Conservation (phyloP, 64 coral and sea anemone genomes). For the Pocillopora verrucosa region DNA sequence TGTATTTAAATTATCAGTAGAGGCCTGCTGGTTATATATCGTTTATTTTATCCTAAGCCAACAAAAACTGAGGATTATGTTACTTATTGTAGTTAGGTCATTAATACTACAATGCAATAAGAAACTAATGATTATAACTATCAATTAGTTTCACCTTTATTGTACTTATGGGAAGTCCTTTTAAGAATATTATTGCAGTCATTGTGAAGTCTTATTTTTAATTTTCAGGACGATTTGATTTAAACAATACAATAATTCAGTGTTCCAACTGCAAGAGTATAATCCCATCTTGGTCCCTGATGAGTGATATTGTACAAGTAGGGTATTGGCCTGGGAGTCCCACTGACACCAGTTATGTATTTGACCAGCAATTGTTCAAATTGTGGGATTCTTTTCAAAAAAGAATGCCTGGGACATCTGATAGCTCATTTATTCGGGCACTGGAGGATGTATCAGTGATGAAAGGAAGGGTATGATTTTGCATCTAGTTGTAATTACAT, state of each 20-base stretch:
- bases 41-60: no score
- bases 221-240: conserved; percentile 63
- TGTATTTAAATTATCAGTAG: no score
- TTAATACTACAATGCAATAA: no score
- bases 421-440: conserved; percentile 52
- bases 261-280: conserved; percentile 30
- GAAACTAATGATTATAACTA: no score
- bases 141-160: no score
- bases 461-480: conserved; percentile 38
- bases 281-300: background rate
- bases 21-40: no score
- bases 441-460: conserved; percentile 61
- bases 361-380: conserved; percentile 61
- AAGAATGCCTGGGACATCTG: conserved; percentile 68
- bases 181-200: no score
- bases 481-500: background rate
- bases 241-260: conserved; percentile 27
- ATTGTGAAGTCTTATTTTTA: no score
- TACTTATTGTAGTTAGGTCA: no score
- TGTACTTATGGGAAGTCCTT: no score
- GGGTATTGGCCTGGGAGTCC: no score
- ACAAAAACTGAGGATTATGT: no score
- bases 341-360: conserved; percentile 45
- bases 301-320: conserved; percentile 47
- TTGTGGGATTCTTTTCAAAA: conserved; percentile 63